phyloP scores from a whole-genome alignment of 2,888 invertebrate genomes.

The Leptopilina drosophilae region DNA sequence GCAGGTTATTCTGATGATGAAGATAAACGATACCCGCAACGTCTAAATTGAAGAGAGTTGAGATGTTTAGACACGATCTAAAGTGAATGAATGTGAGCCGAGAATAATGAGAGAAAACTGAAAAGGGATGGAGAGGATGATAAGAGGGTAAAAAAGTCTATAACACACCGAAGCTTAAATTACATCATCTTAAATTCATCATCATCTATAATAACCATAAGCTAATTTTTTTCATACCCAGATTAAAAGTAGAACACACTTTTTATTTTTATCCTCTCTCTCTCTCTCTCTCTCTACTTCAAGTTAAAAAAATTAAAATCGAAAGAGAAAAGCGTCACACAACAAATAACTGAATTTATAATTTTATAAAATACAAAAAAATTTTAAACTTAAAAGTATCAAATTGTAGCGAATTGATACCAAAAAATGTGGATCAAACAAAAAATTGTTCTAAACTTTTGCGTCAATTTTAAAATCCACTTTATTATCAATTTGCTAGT shows the following conservation, averaged over 20 bases:
- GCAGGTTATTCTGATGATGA: conserved; percentile 16
- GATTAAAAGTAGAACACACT: neutral
- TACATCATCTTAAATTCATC: conserved; percentile 16
- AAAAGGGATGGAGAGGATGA: neutral
- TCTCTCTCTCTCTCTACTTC: neutral
- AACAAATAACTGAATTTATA: too few relatives aligned
- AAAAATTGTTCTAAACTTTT: too few relatives aligned
- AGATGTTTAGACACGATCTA: conserved; percentile 28
- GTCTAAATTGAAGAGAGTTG: conserved; percentile 32
- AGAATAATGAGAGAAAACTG: conserved; percentile 37
- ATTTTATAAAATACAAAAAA: too few relatives aligned
- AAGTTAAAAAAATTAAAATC: too few relatives aligned
- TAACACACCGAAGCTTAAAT: neutral
- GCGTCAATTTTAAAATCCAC: too few relatives aligned
- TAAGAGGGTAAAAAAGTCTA: conserved; percentile 19
- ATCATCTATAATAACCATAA: neutral
- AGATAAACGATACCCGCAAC: conserved; percentile 24
- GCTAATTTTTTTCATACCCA: neutral
- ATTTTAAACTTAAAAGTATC: too few relatives aligned
- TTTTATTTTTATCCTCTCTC: neutral
- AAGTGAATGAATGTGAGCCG: conserved; percentile 22
- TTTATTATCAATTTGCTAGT: too few relatives aligned
- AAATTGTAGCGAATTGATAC: too few relatives aligned
- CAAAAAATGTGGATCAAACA: too few relatives aligned
- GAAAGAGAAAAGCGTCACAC: too few relatives aligned